These are phyloP conservation scores for Sebastolobus altivelis DNA, from an alignment of 2,797 vertebrate species.

Conservation along the genomic window DNA sequence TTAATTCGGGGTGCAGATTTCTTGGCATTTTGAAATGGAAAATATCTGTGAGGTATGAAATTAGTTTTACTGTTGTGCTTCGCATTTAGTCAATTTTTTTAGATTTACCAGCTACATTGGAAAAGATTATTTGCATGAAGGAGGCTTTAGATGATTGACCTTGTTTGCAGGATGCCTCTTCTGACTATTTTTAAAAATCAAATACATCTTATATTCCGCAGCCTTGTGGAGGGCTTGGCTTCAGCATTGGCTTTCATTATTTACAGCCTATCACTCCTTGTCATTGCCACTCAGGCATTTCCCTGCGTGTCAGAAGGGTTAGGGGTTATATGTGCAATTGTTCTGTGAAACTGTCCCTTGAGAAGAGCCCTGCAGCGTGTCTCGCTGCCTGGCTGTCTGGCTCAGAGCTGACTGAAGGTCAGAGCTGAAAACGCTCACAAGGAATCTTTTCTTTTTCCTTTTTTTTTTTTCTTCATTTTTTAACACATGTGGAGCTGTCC, in stretches of 20 bases:
- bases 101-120: conserved; percentile 45
- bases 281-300: conserved; percentile 57
- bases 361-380: conserved; percentile 54
- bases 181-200: conserved; percentile 30
- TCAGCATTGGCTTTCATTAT: conserved; percentile 43
- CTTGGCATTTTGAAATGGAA: conserved; percentile 71
- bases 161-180: conserved; percentile 32
- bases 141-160: conserved; percentile 58
- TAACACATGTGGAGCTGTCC: conserved; percentile 44
- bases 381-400: conserved; percentile 44
- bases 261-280: conserved; percentile 52
- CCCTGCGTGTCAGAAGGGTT: conserved; percentile 43
- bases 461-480: conserved; percentile 28
- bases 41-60: conserved; percentile 79
- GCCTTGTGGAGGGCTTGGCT: neutral
- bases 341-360: conserved; percentile 65
- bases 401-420: conserved; percentile 66
- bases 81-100: conserved; percentile 44
- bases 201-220: conserved; percentile 14
- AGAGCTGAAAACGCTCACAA: conserved; percentile 41
- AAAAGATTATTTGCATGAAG: conserved; percentile 63
- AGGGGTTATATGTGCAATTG: conserved; percentile 70
- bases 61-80: conserved; percentile 63
- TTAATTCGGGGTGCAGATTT: conserved; percentile 68
- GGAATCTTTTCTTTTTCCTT: conserved; percentile 18